Evolutionary conservation across 1,140 invertebrate genomes (phyloP).

Genomic region (Zaprionus kolodkinae): DNA sequence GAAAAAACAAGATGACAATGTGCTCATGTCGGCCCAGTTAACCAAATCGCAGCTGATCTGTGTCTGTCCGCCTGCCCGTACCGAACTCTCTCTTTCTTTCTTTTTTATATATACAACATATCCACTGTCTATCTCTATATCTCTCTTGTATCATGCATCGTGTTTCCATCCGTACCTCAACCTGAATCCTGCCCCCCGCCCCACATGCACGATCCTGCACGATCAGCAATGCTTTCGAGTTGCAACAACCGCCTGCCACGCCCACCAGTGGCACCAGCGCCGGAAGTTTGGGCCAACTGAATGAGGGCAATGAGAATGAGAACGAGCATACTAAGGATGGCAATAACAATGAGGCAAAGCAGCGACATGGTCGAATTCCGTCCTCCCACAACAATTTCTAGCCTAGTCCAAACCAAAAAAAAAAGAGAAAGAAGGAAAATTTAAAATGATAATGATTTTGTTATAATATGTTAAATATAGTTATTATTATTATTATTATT

Average conservation of each 20-base stretch:
- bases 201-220: slow-evolving; percentile 2
- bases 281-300: slow-evolving; percentile 34
- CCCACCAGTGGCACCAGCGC: slow-evolving; percentile 40
- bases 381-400: neutral
- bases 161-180: slow-evolving; percentile 26
- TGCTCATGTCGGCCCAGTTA: slow-evolving; percentile 1
- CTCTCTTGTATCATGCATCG: slow-evolving; percentile 26
- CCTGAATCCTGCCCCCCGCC: neutral
- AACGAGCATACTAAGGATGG: slow-evolving; percentile 34
- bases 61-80: neutral
- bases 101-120: neutral
- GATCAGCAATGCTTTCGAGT: slow-evolving; percentile 64
- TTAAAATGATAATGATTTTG: neutral
- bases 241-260: slow-evolving; percentile 46
- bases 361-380: neutral
- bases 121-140: neutral
- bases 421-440: neutral
- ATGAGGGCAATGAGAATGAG: slow-evolving; percentile 29
- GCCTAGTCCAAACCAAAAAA: slow-evolving; percentile 27
- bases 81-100: neutral
- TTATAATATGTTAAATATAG: slow-evolving; percentile 3
- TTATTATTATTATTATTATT: slow-evolving; percentile 25
- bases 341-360: slow-evolving; percentile 31
- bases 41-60: neutral
- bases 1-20: neutral